These are phyloP conservation scores for Anticlea derivata DNA, from an alignment of 2,888 invertebrate species.

Conservation along the genomic window DNA sequence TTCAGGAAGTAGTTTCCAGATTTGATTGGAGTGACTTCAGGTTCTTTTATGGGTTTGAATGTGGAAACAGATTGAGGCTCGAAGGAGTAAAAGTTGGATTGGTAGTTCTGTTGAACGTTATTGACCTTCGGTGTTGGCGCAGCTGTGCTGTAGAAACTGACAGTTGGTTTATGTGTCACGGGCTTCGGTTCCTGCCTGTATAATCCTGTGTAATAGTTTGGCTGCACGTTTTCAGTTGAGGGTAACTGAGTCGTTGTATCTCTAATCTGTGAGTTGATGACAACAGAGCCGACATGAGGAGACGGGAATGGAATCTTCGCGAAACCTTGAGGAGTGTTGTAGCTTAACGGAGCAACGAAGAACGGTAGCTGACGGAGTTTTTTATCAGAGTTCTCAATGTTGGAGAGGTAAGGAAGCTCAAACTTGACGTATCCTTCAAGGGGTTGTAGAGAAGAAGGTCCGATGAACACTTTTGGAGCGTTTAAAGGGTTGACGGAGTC, in stretches of 20 bases:
- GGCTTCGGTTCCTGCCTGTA: slow-evolving; percentile 53
- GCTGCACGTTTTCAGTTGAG: slow-evolving; percentile 31
- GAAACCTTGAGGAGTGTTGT: slow-evolving; percentile 92
- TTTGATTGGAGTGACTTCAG: slow-evolving; percentile 52
- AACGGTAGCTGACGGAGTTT: slow-evolving; percentile 91
- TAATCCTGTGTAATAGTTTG: slow-evolving; percentile 35
- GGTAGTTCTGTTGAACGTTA: slow-evolving; percentile 40
- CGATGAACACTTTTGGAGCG: slow-evolving; percentile 91
- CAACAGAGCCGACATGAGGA: slow-evolving; percentile 94
- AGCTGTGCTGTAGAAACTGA: slow-evolving; percentile 63
- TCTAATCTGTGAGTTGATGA: slow-evolving; percentile 85
- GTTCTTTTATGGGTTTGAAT: slow-evolving; percentile 53
- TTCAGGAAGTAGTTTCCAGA: slow-evolving; percentile 61
- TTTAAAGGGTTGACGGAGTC: slow-evolving; percentile 87
- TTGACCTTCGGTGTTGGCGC: slow-evolving; percentile 49
- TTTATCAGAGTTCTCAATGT: slow-evolving; percentile 87
- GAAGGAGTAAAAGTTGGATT: slow-evolving; percentile 67
- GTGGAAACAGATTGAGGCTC: slow-evolving; percentile 72
- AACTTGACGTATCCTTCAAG: slow-evolving; percentile 91
- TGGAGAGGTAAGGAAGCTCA: slow-evolving; percentile 92
- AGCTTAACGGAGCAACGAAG: slow-evolving; percentile 93
- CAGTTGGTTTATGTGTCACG: slow-evolving; percentile 67
- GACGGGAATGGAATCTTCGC: slow-evolving; percentile 94
- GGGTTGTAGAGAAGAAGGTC: slow-evolving; percentile 88
- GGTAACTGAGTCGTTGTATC: slow-evolving; percentile 50